Base-by-base conservation (phyloP, 1,140 invertebrate species). In the Temnothorax curvispinosus region DNA sequence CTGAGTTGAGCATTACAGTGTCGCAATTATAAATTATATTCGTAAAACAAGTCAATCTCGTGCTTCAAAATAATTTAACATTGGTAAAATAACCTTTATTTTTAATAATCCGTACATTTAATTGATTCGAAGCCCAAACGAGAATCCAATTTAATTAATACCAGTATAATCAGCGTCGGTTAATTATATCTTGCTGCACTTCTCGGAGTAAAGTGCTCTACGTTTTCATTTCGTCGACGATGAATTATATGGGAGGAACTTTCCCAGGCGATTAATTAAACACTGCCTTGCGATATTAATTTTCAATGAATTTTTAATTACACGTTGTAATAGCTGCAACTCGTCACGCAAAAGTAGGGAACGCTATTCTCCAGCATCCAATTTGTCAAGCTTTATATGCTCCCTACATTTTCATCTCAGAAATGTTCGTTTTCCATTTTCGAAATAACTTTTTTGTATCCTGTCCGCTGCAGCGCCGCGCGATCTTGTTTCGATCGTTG, bases 401-500 rank as follows among this genome's bases (percentile, higher is more conserved):
- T 44, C 15, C 44, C 8, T 50, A 11, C 38, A 65, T 6, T 7
- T 65, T 52, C 35, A 15, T 50, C n/a, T 21, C 32, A 7, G 35
- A 1, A 2, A 77, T 41, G 8, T 41, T 27, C 27, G 27, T 27
- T 27, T 50, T 62, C 44, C 38, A 38, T 69, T 67, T 80, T 41
- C 11, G 27, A 69, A 80, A 38, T n/a, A 80, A 80, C 32, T 67
- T 69, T 80, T 54, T 80, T 44, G n/a, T 18, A 11, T 35, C 27
- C 3, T 3, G 18, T 21, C 41, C 9, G 18, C 7, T 80, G 47
- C 32, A 64, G 27, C 60, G 6, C 35, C 4, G 3, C 47, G 7
- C 77, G 77, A 80, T 80, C 62, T 67, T 67, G 62, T 80, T 80
- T 80, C 62, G 64, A 80, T 64, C 52, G 62, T 65, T 54, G 62